phyloP scores from a whole-genome alignment of 2,888 invertebrate species.

The Choristoneura rosaceana region DNA sequence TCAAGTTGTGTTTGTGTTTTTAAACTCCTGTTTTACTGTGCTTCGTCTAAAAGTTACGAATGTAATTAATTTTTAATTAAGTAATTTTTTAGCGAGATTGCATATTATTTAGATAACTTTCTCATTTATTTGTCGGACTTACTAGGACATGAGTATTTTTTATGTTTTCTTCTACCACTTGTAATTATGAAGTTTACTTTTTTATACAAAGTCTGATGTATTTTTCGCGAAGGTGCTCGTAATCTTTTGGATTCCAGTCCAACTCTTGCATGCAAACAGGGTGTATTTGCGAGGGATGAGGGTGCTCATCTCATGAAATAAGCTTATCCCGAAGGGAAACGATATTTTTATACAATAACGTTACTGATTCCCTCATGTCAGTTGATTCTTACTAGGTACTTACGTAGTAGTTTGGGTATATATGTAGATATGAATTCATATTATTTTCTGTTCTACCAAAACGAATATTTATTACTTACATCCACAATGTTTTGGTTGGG shows the following conservation, averaged over 20 bases:
- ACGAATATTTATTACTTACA: too few relatives aligned
- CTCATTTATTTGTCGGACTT: too few relatives aligned
- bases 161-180: background rate
- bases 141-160: too few relatives aligned
- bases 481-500: too few relatives aligned
- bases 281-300: slow-evolving; percentile 48
- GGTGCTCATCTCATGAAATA: slow-evolving; percentile 55
- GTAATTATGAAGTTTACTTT: background rate
- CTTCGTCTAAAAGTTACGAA: too few relatives aligned
- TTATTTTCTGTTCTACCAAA: background rate
- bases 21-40: too few relatives aligned
- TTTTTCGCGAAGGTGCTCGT: background rate
- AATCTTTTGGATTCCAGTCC: slow-evolving; percentile 20
- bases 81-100: too few relatives aligned
- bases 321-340: slow-evolving; percentile 51
- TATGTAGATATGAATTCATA: background rate
- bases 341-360: slow-evolving; percentile 49
- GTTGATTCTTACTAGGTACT: slow-evolving; percentile 16
- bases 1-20: too few relatives aligned
- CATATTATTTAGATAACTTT: too few relatives aligned
- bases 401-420: background rate
- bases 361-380: slow-evolving; percentile 28
- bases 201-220: background rate
- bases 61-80: too few relatives aligned
- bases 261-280: slow-evolving; percentile 28